phyloP scores from a whole-genome alignment of 1,140 invertebrate species.

The Agrypnia vestita region DNA sequence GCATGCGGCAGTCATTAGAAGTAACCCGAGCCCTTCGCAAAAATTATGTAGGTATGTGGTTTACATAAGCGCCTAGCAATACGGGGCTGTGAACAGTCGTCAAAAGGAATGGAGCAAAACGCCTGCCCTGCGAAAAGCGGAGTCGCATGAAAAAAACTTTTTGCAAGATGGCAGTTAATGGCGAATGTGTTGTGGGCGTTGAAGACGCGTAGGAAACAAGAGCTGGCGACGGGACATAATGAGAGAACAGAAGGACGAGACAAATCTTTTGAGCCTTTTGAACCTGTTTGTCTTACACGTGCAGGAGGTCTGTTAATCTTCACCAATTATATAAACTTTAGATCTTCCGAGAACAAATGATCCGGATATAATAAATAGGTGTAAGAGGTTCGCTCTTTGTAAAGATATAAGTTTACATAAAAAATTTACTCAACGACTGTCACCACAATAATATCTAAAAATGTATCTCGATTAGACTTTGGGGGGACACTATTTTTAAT shows the following conservation, averaged over 20 bases:
- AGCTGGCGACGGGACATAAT: slow-evolving; percentile 37
- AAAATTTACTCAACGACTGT: too few species aligned
- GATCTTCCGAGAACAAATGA: slow-evolving; percentile 3
- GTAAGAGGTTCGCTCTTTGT: too few species aligned
- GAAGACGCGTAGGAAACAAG: slow-evolving; percentile 1
- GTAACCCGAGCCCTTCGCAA: slow-evolving; percentile 30
- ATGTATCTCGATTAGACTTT: too few species aligned
- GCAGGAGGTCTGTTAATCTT: background rate
- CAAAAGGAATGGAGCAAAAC: background rate
- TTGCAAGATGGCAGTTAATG: background rate
- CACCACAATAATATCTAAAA: too few species aligned
- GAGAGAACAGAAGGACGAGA: slow-evolving; percentile 38
- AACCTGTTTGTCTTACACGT: slow-evolving; percentile 21
- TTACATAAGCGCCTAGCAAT: background rate
- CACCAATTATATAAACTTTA: slow-evolving; percentile 2
- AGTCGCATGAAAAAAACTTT: background rate
- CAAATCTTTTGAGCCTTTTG: slow-evolving; percentile 37
- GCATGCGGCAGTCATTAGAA: slow-evolving; percentile 16
- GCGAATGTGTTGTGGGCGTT: background rate
- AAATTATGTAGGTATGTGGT: slow-evolving; percentile 11
- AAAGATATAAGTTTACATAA: too few species aligned
- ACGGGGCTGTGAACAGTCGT: background rate
- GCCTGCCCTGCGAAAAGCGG: too few species aligned
- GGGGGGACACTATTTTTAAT: too few species aligned
- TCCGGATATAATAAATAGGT: too few species aligned